Evolutionary conservation across 2,113 vertebrate species (phyloP).

Genomic region (Cacatua alba): DNA sequence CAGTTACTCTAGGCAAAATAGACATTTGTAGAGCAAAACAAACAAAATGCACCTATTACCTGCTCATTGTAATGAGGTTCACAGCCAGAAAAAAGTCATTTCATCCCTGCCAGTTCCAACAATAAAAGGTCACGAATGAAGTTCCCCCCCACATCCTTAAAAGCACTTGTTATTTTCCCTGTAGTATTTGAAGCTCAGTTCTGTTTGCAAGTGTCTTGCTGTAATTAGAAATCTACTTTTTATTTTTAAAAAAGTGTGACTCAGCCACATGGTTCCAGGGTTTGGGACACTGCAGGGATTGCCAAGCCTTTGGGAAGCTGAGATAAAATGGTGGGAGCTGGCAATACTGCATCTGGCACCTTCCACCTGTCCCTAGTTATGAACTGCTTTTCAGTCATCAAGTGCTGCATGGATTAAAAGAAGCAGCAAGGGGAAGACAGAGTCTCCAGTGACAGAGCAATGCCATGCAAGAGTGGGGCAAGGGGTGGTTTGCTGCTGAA

Average conservation of each 20-base stretch:
- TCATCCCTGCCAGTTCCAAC: neutral
- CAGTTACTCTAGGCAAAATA: neutral
- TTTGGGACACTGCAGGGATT: neutral
- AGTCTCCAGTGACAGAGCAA: neutral
- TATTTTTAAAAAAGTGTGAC: neutral
- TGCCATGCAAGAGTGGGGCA: fast-evolving
- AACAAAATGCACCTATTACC: neutral
- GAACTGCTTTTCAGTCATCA: neutral
- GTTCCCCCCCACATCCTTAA: neutral
- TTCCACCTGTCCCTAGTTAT: neutral
- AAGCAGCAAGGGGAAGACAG: neutral
- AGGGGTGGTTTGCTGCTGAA: neutral
- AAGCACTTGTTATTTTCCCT: neutral
- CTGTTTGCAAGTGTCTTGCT: neutral
- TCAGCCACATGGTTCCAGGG: neutral
- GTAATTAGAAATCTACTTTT: neutral
- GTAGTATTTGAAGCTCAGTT: neutral
- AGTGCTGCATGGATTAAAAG: neutral
- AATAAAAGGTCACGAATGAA: neutral
- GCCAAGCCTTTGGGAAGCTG: neutral
- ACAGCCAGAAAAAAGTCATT: neutral
- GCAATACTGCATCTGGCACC: neutral
- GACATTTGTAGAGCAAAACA: neutral
- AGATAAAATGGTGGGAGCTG: neutral
- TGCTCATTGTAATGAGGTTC: neutral